Base-by-base conservation (phyloP, 1,140 invertebrate genomes). In the Spodoptera litura region DNA sequence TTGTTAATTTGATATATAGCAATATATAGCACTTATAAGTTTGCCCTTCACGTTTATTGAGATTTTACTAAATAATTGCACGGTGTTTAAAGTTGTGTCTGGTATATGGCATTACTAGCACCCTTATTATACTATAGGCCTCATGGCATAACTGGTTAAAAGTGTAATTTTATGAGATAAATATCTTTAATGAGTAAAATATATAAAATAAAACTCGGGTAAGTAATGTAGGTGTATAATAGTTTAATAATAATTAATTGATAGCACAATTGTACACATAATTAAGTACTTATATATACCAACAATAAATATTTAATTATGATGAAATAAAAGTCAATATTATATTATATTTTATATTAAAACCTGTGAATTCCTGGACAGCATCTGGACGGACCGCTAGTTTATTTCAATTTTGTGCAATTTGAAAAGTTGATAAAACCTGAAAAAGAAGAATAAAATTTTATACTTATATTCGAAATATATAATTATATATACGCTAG, bases 181-280 rank as follows among this genome's bases (percentile, higher is more conserved):
- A n/a, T n/a, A n/a, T n/a, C 4, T 31, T 44, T 44, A 8, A 44
- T 9, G 6, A 8, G 4, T 38, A 38, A 38, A 38, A 9, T 0
- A 12, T 3, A 6, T 10, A 8, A 49, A 68, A 68, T 68, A 68
- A 68, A 20, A 68, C 6, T 6, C 11, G 4, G 11, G 4, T 51
- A 52, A 25, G 25, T 51, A 68, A 4, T 25, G 20, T 68, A 52
- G 10, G 11, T 51, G 51, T 44, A 52, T 20, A 68, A 51, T 68
- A 68, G 44, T 68, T 68, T 78, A 72, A 64, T 31, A 31, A 31
- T 31, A 31, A 5, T 56, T 31, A 31, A 5, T 56, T 68, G n/a
- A 78, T 55, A 44, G 49, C 59, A 79, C 52, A 61, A 74, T 38
- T 52, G 44, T 76, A 61, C 61, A 76, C 4, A 55, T 70, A 62